phyloP scores from a whole-genome alignment of 2,888 invertebrate species.

The Cinara cedri region DNA sequence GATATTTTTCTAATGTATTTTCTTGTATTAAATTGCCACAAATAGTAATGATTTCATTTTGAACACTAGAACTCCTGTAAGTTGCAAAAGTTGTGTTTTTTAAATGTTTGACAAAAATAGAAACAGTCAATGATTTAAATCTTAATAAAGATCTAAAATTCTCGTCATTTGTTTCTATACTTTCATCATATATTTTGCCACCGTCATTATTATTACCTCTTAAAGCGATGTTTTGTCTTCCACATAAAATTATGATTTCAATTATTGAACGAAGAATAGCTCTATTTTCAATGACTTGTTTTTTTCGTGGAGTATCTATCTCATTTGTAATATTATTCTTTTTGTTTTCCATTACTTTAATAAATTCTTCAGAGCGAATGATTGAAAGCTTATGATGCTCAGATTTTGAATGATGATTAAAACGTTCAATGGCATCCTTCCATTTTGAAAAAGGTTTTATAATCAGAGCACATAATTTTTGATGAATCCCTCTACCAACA shows the following conservation, averaged over 20 bases:
- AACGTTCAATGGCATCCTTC: slow-evolving; percentile 9
- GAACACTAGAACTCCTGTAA: slow-evolving; percentile 60
- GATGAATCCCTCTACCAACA: too few species aligned
- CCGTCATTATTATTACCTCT: too few species aligned
- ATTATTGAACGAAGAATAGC: too few species aligned
- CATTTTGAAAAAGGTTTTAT: background rate
- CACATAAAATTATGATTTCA: too few species aligned
- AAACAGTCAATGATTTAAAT: slow-evolving; percentile 22
- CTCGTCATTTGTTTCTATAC: slow-evolving; percentile 44
- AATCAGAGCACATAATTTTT: slow-evolving; percentile 15
- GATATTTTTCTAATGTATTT: slow-evolving; percentile 59
- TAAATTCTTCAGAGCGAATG: background rate
- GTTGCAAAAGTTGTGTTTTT: slow-evolving; percentile 58
- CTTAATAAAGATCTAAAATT: slow-evolving; percentile 44
- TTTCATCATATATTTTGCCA: too few species aligned
- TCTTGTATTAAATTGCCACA: slow-evolving; percentile 58
- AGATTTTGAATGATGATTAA: slow-evolving; percentile 19
- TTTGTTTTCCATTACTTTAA: slow-evolving; percentile 22
- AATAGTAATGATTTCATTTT: slow-evolving; percentile 61
- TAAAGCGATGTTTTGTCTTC: too few species aligned
- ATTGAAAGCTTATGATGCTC: slow-evolving; percentile 7
- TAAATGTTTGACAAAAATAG: slow-evolving; percentile 21
- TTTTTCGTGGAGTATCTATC: too few species aligned
- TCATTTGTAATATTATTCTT: too few species aligned
- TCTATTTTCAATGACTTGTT: too few species aligned